These are phyloP conservation scores for Brienomyrus brachyistius DNA, from an alignment of 2,113 vertebrate species.

Conservation along the genomic window DNA sequence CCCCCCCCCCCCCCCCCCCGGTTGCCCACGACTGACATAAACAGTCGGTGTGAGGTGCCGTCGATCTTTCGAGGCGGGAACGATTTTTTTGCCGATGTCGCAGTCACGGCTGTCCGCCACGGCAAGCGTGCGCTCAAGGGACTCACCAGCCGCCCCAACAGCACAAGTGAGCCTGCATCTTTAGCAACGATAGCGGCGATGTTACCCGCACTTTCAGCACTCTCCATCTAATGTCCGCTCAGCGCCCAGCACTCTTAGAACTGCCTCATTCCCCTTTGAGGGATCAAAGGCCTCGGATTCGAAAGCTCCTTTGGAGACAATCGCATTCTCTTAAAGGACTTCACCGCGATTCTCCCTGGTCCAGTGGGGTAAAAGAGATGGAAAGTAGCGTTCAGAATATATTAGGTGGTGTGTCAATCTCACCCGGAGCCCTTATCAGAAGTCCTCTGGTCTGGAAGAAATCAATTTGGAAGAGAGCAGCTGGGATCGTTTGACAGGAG, in stretches of 20 bases:
- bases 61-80: neutral
- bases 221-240: neutral
- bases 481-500: constrained; percentile 29
- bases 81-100: neutral
- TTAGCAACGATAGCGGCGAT: neutral
- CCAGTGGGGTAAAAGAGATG: constrained; percentile 32
- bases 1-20: too few species aligned
- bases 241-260: neutral
- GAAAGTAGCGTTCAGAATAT: constrained; percentile 41
- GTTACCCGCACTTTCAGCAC: neutral
- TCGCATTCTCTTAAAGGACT: constrained; percentile 7
- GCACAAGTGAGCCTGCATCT: neutral
- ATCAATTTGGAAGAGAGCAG: constrained; percentile 42
- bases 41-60: neutral
- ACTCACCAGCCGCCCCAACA: neutral
- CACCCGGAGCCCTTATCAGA: constrained; percentile 32
- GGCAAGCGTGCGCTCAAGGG: neutral
- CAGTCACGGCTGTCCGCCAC: neutral
- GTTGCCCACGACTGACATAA: too few species aligned
- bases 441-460: constrained; percentile 33
- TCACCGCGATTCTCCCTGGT: constrained; percentile 29
- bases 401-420: constrained; percentile 49
- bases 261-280: neutral
- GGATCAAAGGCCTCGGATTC: neutral
- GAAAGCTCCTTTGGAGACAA: neutral